Percentiles rank a stretch among this genome's conserved stretches.
Conservation (phyloP, 2,113 vertebrate species). For the Forbesichthys agassizii region DNA sequence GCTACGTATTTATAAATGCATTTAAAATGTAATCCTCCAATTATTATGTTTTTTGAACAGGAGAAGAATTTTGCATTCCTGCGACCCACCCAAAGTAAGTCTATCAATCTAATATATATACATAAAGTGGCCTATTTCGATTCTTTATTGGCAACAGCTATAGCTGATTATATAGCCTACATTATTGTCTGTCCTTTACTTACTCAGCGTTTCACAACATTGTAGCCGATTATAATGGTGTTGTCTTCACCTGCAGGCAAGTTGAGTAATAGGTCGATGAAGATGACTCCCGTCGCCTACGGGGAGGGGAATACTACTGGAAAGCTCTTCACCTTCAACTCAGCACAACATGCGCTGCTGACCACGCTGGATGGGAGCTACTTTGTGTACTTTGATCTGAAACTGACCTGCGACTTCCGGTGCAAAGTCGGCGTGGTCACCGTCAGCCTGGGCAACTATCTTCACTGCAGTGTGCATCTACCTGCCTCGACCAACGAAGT, state of each 20-base stretch:
- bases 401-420: neutral
- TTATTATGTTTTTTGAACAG: slow-evolving; percentile 48
- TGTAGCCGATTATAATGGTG: neutral
- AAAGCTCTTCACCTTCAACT: slow-evolving; percentile 16
- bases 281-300: accelerated
- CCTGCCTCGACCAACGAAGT: neutral
- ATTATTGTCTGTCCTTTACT: neutral
- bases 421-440: slow-evolving; percentile 5
- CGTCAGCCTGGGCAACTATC: neutral
- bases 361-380: slow-evolving; percentile 41
- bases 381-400: slow-evolving; percentile 67
- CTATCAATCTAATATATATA: neutral
- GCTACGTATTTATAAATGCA: neutral
- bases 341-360: accelerated
- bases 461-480: slow-evolving; percentile 63
- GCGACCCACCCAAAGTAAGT: slow-evolving; percentile 41
- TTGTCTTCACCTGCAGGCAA: slow-evolving; percentile 43
- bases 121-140: no score
- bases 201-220: neutral
- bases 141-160: no score
- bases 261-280: slow-evolving; percentile 32
- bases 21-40: neutral
- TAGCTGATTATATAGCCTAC: neutral
- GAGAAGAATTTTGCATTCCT: slow-evolving; percentile 55
- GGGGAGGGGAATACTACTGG: slow-evolving; percentile 3